Percentiles rank a stretch among this genome's conserved stretches.
phyloP scores from a whole-genome alignment of 2,797 vertebrate species.

The Taeniopygia guttata region DNA sequence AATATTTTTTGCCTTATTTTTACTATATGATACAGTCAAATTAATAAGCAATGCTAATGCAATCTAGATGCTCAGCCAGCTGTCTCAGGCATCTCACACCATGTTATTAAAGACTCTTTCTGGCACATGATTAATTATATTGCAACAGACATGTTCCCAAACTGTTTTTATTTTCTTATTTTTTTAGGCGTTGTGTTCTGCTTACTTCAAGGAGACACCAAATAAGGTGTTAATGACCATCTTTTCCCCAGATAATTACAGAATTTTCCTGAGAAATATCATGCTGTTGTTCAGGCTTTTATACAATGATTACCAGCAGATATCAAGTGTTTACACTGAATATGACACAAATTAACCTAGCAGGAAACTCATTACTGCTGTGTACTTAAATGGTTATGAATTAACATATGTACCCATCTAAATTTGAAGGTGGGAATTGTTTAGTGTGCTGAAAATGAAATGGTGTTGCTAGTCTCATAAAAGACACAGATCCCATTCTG shows the following conservation, averaged over 20 bases:
- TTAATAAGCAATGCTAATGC: neutral
- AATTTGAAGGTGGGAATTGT: constrained; percentile 47
- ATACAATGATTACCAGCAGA: constrained; percentile 41
- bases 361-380: constrained; percentile 28
- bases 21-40: neutral
- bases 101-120: neutral
- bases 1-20: neutral
- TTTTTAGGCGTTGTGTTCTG: neutral
- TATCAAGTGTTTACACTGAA: constrained; percentile 50
- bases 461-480: neutral
- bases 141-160: constrained; percentile 9
- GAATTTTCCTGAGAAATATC: constrained; percentile 42
- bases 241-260: constrained; percentile 24
- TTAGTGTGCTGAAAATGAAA: constrained; percentile 1
- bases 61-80: neutral
- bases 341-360: constrained; percentile 64
- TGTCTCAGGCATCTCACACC: neutral
- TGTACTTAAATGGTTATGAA: constrained; percentile 43
- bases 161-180: neutral
- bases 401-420: constrained; percentile 38
- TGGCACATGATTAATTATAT: neutral
- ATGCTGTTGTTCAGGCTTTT: constrained; percentile 48
- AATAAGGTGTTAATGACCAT: constrained; percentile 33
- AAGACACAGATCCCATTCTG: neutral
- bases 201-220: constrained; percentile 27